Evolutionary conservation across 2,888 invertebrate species (phyloP).

Genomic region (Trichogramma evanescens): DNA sequence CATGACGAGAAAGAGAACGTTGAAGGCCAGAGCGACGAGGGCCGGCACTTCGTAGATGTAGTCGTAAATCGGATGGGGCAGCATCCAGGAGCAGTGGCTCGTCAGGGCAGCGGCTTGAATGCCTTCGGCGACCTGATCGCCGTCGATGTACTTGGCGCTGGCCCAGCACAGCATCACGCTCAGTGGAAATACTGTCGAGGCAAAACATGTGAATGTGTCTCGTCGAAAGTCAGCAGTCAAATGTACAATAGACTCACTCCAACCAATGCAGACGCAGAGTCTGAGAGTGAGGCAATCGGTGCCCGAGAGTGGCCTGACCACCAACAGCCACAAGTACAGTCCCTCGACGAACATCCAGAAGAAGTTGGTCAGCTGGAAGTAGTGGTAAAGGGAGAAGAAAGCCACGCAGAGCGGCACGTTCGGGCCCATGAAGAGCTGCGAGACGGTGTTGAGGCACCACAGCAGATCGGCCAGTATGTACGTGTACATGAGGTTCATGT

Average conservation of each 20-base stretch:
- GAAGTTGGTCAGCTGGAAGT: slow-evolving; percentile 89
- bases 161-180: slow-evolving; percentile 53
- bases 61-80: slow-evolving; percentile 65
- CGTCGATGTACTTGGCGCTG: slow-evolving; percentile 48
- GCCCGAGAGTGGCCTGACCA: slow-evolving; percentile 78
- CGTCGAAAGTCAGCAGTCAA: too few relatives aligned
- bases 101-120: slow-evolving; percentile 35
- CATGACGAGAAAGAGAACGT: slow-evolving; percentile 72
- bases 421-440: slow-evolving; percentile 53
- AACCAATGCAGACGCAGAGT: slow-evolving; percentile 77
- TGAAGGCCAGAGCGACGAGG: slow-evolving; percentile 71
- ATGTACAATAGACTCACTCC: slow-evolving; percentile 60
- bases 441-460: background rate
- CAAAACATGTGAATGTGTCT: too few relatives aligned
- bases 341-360: slow-evolving; percentile 99
- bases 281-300: slow-evolving; percentile 70
- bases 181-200: too few relatives aligned
- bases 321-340: slow-evolving; percentile 78
- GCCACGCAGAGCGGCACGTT: slow-evolving; percentile 65
- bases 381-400: slow-evolving; percentile 75
- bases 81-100: slow-evolving; percentile 70
- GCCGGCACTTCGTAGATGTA: slow-evolving; percentile 86
- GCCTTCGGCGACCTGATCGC: background rate
- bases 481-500: background rate
- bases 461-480: background rate